Conservation (phyloP, 2,797 vertebrate genomes). For the Anas capensis region DNA sequence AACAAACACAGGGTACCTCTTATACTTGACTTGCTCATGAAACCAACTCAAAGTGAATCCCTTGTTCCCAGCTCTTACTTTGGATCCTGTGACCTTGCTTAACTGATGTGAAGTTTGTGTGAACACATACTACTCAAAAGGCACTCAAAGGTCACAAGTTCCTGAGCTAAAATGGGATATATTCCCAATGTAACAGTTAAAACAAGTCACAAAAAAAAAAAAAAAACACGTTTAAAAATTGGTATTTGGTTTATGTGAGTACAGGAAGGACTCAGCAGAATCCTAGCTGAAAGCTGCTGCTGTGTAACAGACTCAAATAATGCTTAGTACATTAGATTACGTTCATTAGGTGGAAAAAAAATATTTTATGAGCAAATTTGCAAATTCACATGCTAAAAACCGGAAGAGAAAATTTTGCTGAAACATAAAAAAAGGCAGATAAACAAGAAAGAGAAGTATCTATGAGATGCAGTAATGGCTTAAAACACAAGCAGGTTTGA, state of each 20-base stretch:
- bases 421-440: slow-evolving; percentile 1
- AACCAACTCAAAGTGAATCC: slow-evolving; percentile 39
- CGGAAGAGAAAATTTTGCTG: neutral
- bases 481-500: slow-evolving; percentile 3
- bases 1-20: neutral
- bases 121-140: slow-evolving; percentile 68
- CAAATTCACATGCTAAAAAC: slow-evolving; percentile 1
- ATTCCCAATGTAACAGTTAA: slow-evolving; percentile 48
- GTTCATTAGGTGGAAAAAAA: neutral
- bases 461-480: neutral
- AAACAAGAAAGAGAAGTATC: neutral
- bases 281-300: slow-evolving; percentile 28
- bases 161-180: slow-evolving; percentile 75
- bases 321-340: neutral
- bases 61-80: slow-evolving; percentile 56
- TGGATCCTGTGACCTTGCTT: slow-evolving; percentile 59
- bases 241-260: slow-evolving; percentile 52
- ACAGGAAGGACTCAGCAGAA: neutral
- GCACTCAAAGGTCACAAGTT: slow-evolving; percentile 79
- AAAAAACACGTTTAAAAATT: neutral
- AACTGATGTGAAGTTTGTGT: slow-evolving; percentile 49
- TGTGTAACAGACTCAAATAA: neutral
- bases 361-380: neutral
- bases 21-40: neutral
- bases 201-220: slow-evolving; percentile 44